These are phyloP conservation scores for Eudyptes chrysolophus DNA, from an alignment of 2,113 vertebrate species.

Conservation along the genomic window DNA sequence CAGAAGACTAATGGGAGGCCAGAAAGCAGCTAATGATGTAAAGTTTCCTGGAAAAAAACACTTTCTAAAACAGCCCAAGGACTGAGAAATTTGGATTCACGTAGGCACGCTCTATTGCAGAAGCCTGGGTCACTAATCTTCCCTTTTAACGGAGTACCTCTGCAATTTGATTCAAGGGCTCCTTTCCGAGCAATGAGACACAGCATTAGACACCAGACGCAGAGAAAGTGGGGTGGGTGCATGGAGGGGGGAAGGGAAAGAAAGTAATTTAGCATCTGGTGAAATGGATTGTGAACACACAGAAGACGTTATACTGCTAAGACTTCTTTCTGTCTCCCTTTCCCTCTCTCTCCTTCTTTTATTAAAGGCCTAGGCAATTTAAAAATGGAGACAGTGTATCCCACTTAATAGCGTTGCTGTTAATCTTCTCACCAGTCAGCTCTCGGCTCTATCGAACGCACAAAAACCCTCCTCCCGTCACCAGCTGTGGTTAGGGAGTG, in stretches of 20 bases:
- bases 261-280: constrained; percentile 45
- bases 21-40: constrained; percentile 33
- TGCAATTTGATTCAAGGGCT: constrained; percentile 20
- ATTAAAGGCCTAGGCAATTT: constrained; percentile 70
- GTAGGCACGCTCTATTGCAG: accelerated
- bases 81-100: background rate
- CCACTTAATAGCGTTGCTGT: constrained; percentile 73
- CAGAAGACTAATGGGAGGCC: constrained; percentile 25
- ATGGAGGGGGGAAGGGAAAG: background rate
- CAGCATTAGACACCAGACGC: background rate
- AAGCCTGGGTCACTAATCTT: background rate
- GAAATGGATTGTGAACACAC: constrained; percentile 17
- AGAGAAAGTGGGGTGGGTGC: background rate
- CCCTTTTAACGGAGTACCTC: background rate
- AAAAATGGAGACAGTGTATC: constrained; percentile 68
- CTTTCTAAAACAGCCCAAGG: background rate
- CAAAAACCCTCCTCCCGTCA: constrained; percentile 66
- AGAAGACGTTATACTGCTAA: constrained; percentile 14
- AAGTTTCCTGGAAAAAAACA: constrained; percentile 14
- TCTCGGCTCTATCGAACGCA: constrained; percentile 64
- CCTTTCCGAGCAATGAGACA: background rate
- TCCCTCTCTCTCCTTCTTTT: constrained; percentile 29
- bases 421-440: constrained; percentile 75
- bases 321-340: background rate
- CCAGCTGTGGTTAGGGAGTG: constrained; percentile 75